Evolutionary conservation across 2,113 vertebrate species (phyloP), one percentile per base, ranked within the genome.

Genomic region (Ptychochromis oligacanthus): DNA sequence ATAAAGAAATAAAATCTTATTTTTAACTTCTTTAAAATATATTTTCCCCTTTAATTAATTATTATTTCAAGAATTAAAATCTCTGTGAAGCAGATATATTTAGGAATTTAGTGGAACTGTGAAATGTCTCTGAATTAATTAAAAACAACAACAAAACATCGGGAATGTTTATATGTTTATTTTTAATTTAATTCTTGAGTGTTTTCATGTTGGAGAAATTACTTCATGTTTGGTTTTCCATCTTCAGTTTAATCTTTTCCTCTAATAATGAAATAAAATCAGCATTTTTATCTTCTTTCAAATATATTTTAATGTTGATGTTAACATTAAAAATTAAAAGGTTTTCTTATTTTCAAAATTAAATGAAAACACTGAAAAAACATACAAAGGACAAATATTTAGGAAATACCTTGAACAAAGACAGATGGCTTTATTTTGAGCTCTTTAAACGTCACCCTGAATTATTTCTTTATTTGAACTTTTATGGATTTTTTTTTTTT

Each of bases 301-400:
- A 49, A 17, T 18, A 17, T 52, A 14, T 5, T 46, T 46, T n/a
- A n/a, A n/a, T n/a, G n/a, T 43, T 11, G 12, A 11, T 43, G 12
- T 15, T 14, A 14, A 14, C 14, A 26, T 49, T 31, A 31, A 17
- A 24, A 24, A 52, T 72, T 52, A 11, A n/a, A n/a, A n/a, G n/a
- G n/a, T n/a, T n/a, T n/a, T n/a, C n/a, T n/a, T 54, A 54, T 54
- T 54, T 12, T 54, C 24, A 28, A 2, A 34, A 34, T 54, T 31
- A 18, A 72, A 34, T 18, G 67, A 18, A 54, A 54, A 54, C 61
- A 40, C 61, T 7, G 12, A 38, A 40, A 15, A 72, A 72, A 52
- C 6, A 13, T 0, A 5, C 3, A 28, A 52, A 5, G 22, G 14
- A 26, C 15, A 62, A 34, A 52, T 12, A 52, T 1, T 72, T 0